Evolutionary conservation across 2,113 vertebrate species (phyloP).

Genomic region (Lucifuga dentata): DNA sequence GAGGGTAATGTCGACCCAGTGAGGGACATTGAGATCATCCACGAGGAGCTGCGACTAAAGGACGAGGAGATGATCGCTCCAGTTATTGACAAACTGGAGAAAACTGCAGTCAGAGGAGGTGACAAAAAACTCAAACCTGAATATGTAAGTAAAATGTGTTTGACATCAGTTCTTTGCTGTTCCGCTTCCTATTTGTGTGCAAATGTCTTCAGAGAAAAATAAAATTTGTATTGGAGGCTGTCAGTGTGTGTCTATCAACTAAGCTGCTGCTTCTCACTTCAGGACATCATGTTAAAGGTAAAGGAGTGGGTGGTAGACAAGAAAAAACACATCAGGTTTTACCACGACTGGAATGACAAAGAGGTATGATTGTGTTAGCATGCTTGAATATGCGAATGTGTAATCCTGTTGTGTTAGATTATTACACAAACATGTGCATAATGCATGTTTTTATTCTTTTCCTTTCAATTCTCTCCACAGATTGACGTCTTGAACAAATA

Average conservation of each 20-base stretch:
- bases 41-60: slow-evolving; percentile 97
- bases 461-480: slow-evolving; percentile 70
- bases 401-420: background rate
- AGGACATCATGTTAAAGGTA: slow-evolving; percentile 98
- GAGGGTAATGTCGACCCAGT: slow-evolving; percentile 97
- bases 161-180: no score
- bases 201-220: no score
- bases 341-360: slow-evolving; percentile 98
- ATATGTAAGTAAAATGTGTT: slow-evolving; percentile 86
- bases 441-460: background rate
- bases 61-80: slow-evolving; percentile 94
- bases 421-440: background rate
- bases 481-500: slow-evolving; percentile 98
- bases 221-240: no score
- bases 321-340: slow-evolving; percentile 96
- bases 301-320: slow-evolving; percentile 95
- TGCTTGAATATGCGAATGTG: background rate
- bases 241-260: slow-evolving; percentile 31
- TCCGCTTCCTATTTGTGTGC: no score
- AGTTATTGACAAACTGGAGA: slow-evolving; percentile 95
- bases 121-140: slow-evolving; percentile 99
- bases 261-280: slow-evolving; percentile 46
- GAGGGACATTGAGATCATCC: slow-evolving; percentile 91
- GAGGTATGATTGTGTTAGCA: slow-evolving; percentile 84
- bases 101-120: slow-evolving; percentile 94